Base-by-base conservation (phyloP, 2,797 vertebrate species). In the Hydrolagus colliei region DNA sequence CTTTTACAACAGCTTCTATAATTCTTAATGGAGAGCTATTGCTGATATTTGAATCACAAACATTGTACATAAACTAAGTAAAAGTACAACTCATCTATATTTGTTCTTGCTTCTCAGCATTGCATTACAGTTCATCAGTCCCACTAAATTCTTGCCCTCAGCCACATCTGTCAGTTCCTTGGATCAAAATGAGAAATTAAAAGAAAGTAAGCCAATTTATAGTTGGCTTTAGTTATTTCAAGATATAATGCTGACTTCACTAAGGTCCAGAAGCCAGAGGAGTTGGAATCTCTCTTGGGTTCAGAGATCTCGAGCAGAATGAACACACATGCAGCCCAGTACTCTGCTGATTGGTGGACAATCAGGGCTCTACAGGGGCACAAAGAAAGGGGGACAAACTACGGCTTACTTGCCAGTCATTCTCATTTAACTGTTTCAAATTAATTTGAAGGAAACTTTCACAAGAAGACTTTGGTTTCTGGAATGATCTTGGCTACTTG, bases 91-190 rank as follows among this genome's bases (percentile, higher is more conserved):
- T 76, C 74, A 76, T 76, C 16, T 16, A 32, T 76, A 41, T 76
- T 13, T 35, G 74, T 52, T 76, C 1, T 76, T 52, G 3, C 35
- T n/a, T 76, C 74, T 76, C 13, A 76, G 7, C 18, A 76, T 20
- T 76, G 74, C 35, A 52, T 76, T 76, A 18, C 74, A 59, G n/a
- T 20, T 76, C 2, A 76, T 59, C 41, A n/a, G 18, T n/a, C 9
- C 3, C 74, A 59, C 41, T 52, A 76, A 74, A 76, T 76, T 76
- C 41, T 10, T 76, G 20, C 41, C 41, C 74, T 59, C n/a, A 41
- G 52, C 41, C 74, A 59, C 41, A 76, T 76, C 74, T 20, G 74
- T 76, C 74, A 76, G 35, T 59, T 76, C 74, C 41, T 76, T 76
- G 41, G 74, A 52, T 76, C 8, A 16, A 10, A 76, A 10, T 76